phyloP scores from a whole-genome alignment of 2,888 invertebrate genomes.

The Idaea biselata region DNA sequence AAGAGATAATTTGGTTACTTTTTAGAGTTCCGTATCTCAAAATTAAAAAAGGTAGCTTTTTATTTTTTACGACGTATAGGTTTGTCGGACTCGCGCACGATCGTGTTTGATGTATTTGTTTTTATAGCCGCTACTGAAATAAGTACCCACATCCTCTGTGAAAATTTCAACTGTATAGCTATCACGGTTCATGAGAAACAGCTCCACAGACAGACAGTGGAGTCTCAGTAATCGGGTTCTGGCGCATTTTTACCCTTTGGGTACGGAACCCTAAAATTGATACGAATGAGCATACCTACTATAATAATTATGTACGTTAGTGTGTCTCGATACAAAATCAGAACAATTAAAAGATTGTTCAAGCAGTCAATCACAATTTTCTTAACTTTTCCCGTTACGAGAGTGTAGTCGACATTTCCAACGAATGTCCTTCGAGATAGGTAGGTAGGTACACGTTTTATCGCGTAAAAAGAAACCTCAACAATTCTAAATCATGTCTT shows the following conservation, averaged over 20 bases:
- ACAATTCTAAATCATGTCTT: conserved; percentile 46
- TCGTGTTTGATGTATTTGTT: too few species aligned
- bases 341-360: conserved; percentile 7
- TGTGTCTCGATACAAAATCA: neutral
- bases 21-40: neutral
- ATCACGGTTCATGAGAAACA: too few species aligned
- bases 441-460: conserved; percentile 28
- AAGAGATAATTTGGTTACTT: neutral
- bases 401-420: conserved; percentile 16
- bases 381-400: conserved; percentile 14
- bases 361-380: conserved; percentile 6
- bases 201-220: too few species aligned
- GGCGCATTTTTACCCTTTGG: too few species aligned
- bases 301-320: neutral
- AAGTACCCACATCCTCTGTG: too few species aligned
- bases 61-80: neutral
- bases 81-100: too few species aligned
- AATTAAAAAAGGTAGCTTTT: neutral
- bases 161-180: too few species aligned
- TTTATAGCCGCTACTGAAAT: too few species aligned
- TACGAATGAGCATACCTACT: neutral
- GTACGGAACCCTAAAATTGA: neutral
- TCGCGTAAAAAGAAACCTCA: conserved; percentile 35
- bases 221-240: too few species aligned
- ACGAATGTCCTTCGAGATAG: conserved; percentile 22